phyloP scores from a whole-genome alignment of 2,113 vertebrate genomes.

The Shinisaurus crocodilurus region DNA sequence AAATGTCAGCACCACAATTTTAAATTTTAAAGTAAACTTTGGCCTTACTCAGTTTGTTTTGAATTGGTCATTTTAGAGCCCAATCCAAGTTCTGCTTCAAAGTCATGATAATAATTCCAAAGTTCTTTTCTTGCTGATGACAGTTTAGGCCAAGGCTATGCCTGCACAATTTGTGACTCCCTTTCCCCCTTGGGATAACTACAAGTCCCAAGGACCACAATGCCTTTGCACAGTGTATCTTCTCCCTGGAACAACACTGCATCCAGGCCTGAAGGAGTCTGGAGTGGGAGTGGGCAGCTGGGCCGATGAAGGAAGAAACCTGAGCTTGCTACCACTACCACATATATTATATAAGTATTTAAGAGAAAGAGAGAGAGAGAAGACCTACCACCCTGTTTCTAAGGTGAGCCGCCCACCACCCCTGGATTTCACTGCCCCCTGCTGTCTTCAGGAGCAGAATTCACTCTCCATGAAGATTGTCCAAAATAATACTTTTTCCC shows the following conservation, averaged over 20 bases:
- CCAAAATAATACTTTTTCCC: not conserved
- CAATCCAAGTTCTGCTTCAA: constrained; percentile 6
- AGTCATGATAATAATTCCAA: not conserved
- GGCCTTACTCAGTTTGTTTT: not conserved
- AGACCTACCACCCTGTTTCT: not conserved
- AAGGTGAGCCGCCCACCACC: not conserved
- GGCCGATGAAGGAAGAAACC: too few species aligned
- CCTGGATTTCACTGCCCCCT: too few species aligned
- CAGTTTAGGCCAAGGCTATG: not conserved
- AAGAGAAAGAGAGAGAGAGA: too few species aligned
- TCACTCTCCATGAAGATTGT: not conserved
- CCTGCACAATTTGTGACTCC: not conserved
- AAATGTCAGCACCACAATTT: constrained; percentile 12
- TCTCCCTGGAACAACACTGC: not conserved
- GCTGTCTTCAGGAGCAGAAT: too few species aligned
- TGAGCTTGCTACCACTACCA: too few species aligned
- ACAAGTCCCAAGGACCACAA: not conserved
- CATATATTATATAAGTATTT: too few species aligned
- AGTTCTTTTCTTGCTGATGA: not conserved
- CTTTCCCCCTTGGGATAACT: not conserved
- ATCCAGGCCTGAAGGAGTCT: not conserved
- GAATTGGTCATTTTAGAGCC: constrained; percentile 10
- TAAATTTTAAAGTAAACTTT: not conserved
- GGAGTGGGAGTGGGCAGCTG: too few species aligned
- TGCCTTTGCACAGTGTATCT: not conserved